Percentiles rank a stretch among this genome's conserved stretches.
phyloP scores from a whole-genome alignment of 2,113 vertebrate species.

The Macaca nemestrina region DNA sequence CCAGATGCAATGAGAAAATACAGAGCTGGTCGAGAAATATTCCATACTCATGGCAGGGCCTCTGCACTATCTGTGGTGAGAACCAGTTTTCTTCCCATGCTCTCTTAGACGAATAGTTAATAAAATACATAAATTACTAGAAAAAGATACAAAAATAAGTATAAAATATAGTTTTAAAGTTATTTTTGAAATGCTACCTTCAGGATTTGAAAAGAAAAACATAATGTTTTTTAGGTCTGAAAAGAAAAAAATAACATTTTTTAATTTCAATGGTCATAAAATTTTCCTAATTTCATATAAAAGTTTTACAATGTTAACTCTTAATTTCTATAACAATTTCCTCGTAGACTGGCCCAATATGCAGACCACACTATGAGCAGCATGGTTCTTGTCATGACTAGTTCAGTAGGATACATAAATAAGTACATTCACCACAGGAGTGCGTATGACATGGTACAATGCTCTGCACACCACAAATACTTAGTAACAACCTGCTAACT shows the following conservation, averaged over 20 bases:
- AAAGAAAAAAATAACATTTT: too few relatives aligned
- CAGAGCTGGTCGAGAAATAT: neutral
- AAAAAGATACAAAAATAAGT: neutral
- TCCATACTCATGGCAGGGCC: neutral
- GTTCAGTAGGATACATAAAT: neutral
- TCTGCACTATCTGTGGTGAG: neutral
- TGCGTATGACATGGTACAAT: accelerated
- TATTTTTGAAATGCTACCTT: too few relatives aligned
- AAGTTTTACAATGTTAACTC: neutral
- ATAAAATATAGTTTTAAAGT: neutral
- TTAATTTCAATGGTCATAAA: neutral
- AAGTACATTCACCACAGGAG: too few relatives aligned
- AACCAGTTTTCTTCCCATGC: neutral
- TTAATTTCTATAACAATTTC: neutral
- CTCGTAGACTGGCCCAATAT: too few relatives aligned
- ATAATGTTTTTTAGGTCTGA: too few relatives aligned
- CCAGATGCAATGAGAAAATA: neutral
- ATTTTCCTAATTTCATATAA: neutral
- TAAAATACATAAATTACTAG: neutral
- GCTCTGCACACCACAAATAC: neutral
- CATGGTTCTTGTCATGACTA: accelerated
- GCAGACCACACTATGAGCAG: neutral
- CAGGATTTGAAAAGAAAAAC: too few relatives aligned
- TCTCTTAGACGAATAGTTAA: neutral
- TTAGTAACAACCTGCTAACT: neutral